Conservation (phyloP, 2,113 vertebrate species). For the Andinoacara biseriatus region DNA sequence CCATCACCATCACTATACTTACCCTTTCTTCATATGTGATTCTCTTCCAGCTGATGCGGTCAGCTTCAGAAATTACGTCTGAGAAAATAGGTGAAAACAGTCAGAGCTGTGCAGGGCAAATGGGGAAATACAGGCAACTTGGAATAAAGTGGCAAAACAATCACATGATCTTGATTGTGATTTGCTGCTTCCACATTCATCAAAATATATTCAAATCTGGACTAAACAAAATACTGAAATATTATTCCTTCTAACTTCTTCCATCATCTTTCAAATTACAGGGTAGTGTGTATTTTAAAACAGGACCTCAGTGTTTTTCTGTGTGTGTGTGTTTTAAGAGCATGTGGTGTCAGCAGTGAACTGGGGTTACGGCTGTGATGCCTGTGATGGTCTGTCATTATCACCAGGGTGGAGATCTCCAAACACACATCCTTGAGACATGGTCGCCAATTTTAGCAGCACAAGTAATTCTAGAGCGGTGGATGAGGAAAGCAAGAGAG, state of each 20-base stretch:
- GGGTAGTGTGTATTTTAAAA: constrained; percentile 17
- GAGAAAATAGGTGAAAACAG: constrained; percentile 9
- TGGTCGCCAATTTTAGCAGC: constrained; percentile 46
- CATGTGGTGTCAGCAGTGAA: constrained; percentile 35
- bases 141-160: no score
- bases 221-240: not conserved
- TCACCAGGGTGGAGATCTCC: constrained; percentile 66
- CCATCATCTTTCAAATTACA: constrained; percentile 49
- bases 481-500: constrained; percentile 42
- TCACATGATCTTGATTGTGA: not conserved
- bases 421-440: constrained; percentile 29
- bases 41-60: constrained; percentile 29
- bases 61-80: constrained; percentile 25
- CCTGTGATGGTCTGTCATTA: constrained; percentile 64
- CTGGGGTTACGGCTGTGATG: constrained; percentile 1
- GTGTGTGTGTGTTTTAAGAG: constrained; percentile 15
- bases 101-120: not conserved
- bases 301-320: not conserved
- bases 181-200: not conserved
- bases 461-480: constrained; percentile 51
- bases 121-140: not conserved
- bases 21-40: constrained; percentile 32
- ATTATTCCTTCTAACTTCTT: not conserved
- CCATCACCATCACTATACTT: constrained; percentile 9
- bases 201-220: not conserved